Base-by-base conservation (phyloP, 2,113 vertebrate species). In the Gallinago paraguaiae region DNA sequence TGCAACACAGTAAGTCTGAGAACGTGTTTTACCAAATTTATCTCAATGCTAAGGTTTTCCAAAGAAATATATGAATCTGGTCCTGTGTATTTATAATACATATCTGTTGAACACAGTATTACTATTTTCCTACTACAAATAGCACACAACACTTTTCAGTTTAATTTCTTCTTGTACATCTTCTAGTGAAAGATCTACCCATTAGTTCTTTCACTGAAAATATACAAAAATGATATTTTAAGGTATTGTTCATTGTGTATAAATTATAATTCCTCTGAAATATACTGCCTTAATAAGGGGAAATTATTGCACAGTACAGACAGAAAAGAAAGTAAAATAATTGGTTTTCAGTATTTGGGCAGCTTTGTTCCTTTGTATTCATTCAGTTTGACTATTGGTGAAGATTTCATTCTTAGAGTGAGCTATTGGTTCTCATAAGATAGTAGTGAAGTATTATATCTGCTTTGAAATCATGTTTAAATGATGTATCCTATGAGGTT, bases 401-500 rank as follows among this genome's bases (percentile, higher is more conserved):
- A 93, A 74, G 79, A 74, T 83, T 93, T 86, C 54, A 83, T 81
- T 86, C 72, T 43, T 28, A 74, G 53, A 90, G 28, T 61, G 83
- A 96, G 72, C 15, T 79, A 81, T 53, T 87, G 25, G 28, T 76
- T 93, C 65, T 61, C 87, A 68, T 76, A 91, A 87, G 74, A 48
- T 59, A 60, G 71, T 74, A 93, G 24, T 51, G 54, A 72, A 82
- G 20, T 53, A 90, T 67, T 76, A 70, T 88, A 82, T 91, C 91
- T 93, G 53, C 50, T 94, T 76, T 87, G 54, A 90, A 93, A 88
- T 90, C 15, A 30, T 30, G 31, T 93, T 82, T 77, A 77, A 95
- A 74, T 63, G 5, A 91, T 33, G 18, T 23, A 69, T 39, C 11
- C 19, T 39, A 22, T 14, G 9, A 76, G 19, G 48, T 48, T 72